Percentiles rank a stretch among this genome's conserved stretches.
These are phyloP conservation scores for Numenius arquata DNA, from an alignment of 2,113 vertebrate genomes.

Conservation along the genomic window DNA sequence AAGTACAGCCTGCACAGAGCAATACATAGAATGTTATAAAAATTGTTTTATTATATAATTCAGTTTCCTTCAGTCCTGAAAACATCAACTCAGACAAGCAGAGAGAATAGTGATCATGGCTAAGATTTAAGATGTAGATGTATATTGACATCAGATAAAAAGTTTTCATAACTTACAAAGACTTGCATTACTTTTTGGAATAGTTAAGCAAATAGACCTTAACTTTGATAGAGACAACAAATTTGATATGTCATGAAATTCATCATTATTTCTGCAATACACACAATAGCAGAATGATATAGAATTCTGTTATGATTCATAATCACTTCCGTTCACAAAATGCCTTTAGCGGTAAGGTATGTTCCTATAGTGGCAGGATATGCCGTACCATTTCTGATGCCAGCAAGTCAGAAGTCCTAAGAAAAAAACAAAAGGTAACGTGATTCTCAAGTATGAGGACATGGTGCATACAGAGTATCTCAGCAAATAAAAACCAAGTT, in stretches of 20 bases:
- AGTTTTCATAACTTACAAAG: background rate
- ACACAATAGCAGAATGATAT: background rate
- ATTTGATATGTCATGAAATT: background rate
- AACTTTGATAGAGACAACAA: background rate
- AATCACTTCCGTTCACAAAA: background rate
- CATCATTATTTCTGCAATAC: background rate
- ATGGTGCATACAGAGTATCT: rapidly evolving
- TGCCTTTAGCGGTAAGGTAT: background rate
- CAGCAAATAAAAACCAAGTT: background rate
- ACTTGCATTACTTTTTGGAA: background rate
- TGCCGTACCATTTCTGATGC: background rate
- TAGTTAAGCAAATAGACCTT: background rate
- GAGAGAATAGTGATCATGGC: background rate
- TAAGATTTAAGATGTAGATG: background rate
- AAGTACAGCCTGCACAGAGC: background rate
- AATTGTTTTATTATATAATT: background rate
- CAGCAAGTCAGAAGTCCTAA: background rate
- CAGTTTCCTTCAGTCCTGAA: background rate
- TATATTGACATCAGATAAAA: background rate
- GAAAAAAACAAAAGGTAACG: background rate
- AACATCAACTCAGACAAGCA: background rate
- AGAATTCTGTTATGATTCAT: background rate
- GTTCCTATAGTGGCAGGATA: background rate
- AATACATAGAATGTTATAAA: background rate
- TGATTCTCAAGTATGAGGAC: background rate